These are phyloP conservation scores for Quadroppia sp. DNA, from an alignment of 2,888 invertebrate genomes.

Conservation along the genomic window DNA sequence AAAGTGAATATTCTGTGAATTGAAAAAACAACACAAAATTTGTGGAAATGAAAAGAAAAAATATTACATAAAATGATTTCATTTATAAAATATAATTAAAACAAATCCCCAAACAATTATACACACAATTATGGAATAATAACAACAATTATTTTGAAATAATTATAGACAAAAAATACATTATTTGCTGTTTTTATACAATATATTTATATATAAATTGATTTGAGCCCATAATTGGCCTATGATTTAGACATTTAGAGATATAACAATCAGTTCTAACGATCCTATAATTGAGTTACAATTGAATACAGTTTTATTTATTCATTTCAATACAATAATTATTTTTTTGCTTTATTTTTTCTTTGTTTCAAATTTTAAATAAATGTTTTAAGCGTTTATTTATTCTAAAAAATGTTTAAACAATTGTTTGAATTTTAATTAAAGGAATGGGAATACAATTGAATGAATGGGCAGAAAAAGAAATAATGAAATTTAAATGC, in stretches of 20 bases:
- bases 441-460: neutral
- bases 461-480: neutral
- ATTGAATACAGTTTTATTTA: constrained; percentile 2
- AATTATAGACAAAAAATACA: neutral
- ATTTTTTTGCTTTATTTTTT: too few species aligned
- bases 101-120: neutral
- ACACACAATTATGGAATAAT: neutral
- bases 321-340: neutral
- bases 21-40: too few species aligned
- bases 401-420: too few species aligned
- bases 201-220: constrained; percentile 6
- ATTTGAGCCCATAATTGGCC: constrained; percentile 1
- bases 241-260: neutral
- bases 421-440: neutral
- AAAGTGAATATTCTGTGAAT: too few species aligned
- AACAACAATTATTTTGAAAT: neutral
- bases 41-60: too few species aligned
- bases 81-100: neutral
- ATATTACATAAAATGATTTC: too few species aligned
- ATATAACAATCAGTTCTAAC: neutral
- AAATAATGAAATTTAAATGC: constrained; percentile 6
- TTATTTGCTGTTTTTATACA: constrained; percentile 15
- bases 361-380: too few species aligned
- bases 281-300: constrained; percentile 2
- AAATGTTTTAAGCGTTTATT: too few species aligned